Base-by-base conservation (phyloP, 1,140 invertebrate species). In the Steinernema khuongi region DNA sequence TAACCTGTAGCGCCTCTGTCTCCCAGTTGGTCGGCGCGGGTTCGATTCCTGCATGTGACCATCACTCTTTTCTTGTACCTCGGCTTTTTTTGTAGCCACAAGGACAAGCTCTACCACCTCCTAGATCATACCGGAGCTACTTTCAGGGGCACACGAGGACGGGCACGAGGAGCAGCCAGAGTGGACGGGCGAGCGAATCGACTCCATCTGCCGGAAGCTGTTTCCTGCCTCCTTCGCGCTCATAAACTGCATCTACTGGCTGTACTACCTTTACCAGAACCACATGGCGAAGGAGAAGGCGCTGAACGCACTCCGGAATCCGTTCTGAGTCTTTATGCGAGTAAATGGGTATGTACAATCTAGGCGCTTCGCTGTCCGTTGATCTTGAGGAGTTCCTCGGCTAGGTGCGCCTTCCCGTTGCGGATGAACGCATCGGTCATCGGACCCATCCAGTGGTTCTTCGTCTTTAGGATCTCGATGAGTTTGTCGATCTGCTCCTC, bases 401-500 rank as follows among this genome's bases (percentile, higher is more conserved):
- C 50, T 4, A 60, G 50, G 19, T 22, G 7, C 19, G 50, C 7
- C 19, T 60, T 14, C 4, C 50, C 50, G 19, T 22, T 60, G 50
- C 50, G 50, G 44, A 82, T 82, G 17, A 82, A 75, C 1, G 81
- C 75, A 36, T 82, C 81, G 30, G 80, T 80, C 2, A 82, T 26
- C n/a, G 81, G 77, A 30, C 77, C 79, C 14, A 79, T 33, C 81
- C 81, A 82, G 50, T 82, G 77, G 67, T 82, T 83, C 71, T 83
- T 82, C 32, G 81, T 82, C 50, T 80, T 81, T 4, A 82, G 72
- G 70, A 82, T 79, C 31, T 81, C 81, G 68, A 82, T 83, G 1
- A 82, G 72, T 19, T 81, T 79, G 60, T 81, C 79, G 17, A 83
- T 31, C 66, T 83, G 81, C 32, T 72, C 77, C 29, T 66, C 71